phyloP scores from a whole-genome alignment of 2,888 invertebrate species.

The Hyalella azteca region DNA sequence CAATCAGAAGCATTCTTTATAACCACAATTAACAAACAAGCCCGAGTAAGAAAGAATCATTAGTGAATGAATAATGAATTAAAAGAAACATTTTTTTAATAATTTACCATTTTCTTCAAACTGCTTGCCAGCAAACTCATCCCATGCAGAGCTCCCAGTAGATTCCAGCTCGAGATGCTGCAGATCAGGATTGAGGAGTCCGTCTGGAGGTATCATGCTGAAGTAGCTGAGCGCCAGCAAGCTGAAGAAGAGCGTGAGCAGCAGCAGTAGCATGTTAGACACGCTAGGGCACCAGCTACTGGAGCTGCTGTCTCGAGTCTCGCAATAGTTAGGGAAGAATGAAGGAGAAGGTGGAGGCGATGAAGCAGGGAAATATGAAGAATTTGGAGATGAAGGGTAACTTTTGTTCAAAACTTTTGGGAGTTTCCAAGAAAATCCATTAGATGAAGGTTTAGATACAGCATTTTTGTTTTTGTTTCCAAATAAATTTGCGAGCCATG shows the following conservation, averaged over 20 bases:
- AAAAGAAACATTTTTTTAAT: too few relatives aligned
- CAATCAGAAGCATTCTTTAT: too few relatives aligned
- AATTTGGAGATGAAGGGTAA: not conserved
- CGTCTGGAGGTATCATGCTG: conserved; percentile 24
- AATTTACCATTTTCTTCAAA: conserved; percentile 11
- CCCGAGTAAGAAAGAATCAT: too few relatives aligned
- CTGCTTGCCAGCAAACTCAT: conserved; percentile 4
- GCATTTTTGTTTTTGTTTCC: too few relatives aligned
- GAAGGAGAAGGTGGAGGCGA: not conserved
- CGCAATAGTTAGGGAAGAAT: not conserved
- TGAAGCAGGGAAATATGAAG: not conserved
- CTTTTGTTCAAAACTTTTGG: too few relatives aligned
- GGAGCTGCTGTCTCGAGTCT: not conserved
- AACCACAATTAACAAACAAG: too few relatives aligned
- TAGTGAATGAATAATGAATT: too few relatives aligned
- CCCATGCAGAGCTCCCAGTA: not conserved
- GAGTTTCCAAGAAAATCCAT: too few relatives aligned
- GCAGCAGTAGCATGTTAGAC: conserved; percentile 17
- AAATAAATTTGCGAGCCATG: too few relatives aligned
- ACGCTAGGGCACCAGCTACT: conserved; percentile 18
- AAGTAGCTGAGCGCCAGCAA: conserved; percentile 34
- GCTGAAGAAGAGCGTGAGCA: conserved; percentile 35
- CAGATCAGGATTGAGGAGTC: not conserved
- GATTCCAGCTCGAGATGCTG: too few relatives aligned
- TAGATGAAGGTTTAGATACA: too few relatives aligned